Base-by-base conservation (phyloP, 2,888 invertebrate species). In the Tetranychus piercei region DNA sequence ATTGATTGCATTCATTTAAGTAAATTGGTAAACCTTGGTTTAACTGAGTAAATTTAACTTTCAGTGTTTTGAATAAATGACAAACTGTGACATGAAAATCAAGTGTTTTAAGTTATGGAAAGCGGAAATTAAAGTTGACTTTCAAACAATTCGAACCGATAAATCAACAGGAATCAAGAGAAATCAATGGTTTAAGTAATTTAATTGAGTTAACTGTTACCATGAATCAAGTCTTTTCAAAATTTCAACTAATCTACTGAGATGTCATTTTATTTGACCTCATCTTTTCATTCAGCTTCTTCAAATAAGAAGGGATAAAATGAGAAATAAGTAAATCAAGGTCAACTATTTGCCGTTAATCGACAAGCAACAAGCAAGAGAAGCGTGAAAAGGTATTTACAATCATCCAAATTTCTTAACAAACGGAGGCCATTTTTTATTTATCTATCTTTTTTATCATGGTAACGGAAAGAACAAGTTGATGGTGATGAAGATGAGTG, bases 321-420 rank as follows among this genome's bases (percentile, higher is more conserved):
- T 34, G 34, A 34, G 34, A 34, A 34, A 34, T 34, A 34, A 34
- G 11, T 55, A 15, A 55, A 55, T 55, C 55, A 55, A 55, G 55
- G 55, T 55, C 55, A 55, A 55, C 15, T 55, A 55, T 55, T 55
- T 55, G 9, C 55, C 55, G 55, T 55, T 55, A 55, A 55, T 55
- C 55, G 55, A 55, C 55, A 15, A 15, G 55, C 55, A 55, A 55
- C 55, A 5, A 55, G 7, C 55, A 67, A 67, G 23, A n/a, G 23
- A 67, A 67, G 67, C n/a, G 23, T 22, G 67, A 67, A 67, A 67
- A 67, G n/a, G 20, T 22, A 22, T 67, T 67, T 22, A 67, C 22
- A 67, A 64, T 64, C 65, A 64, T 64, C 65, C 4, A 64, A 67
- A n/a, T 67, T 22, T 18, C 67, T 22, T n/a, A 9, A 67, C 67